Conservation (phyloP, 2,888 invertebrate species). For the Arge pagana region DNA sequence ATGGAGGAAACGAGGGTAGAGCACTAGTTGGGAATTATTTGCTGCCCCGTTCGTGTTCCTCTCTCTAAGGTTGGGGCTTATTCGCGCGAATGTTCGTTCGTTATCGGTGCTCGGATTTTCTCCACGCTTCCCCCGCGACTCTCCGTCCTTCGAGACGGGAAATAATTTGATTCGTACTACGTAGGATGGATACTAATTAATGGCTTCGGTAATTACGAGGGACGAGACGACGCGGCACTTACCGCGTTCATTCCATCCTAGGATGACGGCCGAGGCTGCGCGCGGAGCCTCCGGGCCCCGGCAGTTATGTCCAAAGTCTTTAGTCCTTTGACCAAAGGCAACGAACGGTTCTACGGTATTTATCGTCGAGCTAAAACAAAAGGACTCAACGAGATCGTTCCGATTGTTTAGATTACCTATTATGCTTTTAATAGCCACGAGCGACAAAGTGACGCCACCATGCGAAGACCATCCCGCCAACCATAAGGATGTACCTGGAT, state of each 20-base stretch:
- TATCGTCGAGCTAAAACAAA: slow-evolving; percentile 6
- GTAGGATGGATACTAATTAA: slow-evolving; percentile 15
- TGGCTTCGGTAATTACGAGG: slow-evolving; percentile 19
- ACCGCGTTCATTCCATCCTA: slow-evolving; percentile 10
- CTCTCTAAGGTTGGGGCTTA: no score
- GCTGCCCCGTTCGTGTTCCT: no score
- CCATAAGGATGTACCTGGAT: no score
- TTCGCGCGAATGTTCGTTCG: no score
- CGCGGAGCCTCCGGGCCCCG: slow-evolving; percentile 1
- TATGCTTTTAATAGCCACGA: neutral
- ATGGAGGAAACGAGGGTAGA: no score
- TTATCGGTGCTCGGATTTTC: no score
- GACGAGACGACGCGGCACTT: slow-evolving; percentile 13
- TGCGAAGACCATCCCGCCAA: no score
- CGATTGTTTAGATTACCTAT: slow-evolving; percentile 5
- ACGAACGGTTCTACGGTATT: neutral
- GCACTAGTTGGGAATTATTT: no score
- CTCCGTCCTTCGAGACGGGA: slow-evolving; percentile 5
- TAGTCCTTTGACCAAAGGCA: slow-evolving; percentile 6
- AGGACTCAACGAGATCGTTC: neutral
- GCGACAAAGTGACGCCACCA: no score
- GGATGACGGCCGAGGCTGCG: slow-evolving; percentile 6
- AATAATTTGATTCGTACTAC: no score
- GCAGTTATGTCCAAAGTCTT: slow-evolving; percentile 13
- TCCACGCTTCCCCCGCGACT: neutral